Percentiles rank a stretch among this genome's conserved stretches.
Conservation (phyloP, 2,797 vertebrate genomes). For the Mallotus villosus region DNA sequence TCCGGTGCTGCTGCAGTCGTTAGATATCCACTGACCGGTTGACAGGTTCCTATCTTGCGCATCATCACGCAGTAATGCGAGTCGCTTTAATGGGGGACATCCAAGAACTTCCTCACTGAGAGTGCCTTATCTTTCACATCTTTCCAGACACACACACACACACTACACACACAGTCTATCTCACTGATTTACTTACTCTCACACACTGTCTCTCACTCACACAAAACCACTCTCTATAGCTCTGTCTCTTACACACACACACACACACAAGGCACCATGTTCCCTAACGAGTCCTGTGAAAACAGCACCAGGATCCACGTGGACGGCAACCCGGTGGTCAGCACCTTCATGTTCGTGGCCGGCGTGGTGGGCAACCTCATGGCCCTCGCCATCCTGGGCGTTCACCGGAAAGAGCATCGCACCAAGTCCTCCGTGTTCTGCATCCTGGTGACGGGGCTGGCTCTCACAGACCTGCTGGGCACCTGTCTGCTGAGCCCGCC, state of each 20-base stretch:
- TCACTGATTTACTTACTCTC: not conserved
- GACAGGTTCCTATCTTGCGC: too few species aligned
- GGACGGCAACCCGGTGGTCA: conserved; percentile 67
- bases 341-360: conserved; percentile 83
- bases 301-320: conserved; percentile 47
- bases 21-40: not conserved
- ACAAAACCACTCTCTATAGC: not conserved
- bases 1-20: not conserved
- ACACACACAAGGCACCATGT: conserved; percentile 48
- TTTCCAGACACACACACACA: not conserved
- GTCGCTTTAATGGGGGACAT: not conserved
- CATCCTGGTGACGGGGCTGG: conserved; percentile 87
- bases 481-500: conserved; percentile 86
- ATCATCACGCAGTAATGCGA: too few species aligned
- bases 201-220: conserved; percentile 1
- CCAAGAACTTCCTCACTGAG: not conserved
- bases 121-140: not conserved
- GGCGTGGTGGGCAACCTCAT: conserved; percentile 84
- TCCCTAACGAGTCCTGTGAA: conserved; percentile 53
- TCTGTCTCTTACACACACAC: not conserved
- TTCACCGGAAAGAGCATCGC: conserved; percentile 75
- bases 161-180: too few species aligned
- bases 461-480: conserved; percentile 85
- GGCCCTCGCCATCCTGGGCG: conserved; percentile 83
- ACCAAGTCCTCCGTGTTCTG: conserved; percentile 83